Conservation (phyloP, 1,140 invertebrate species). For the Drosophila insularis region DNA sequence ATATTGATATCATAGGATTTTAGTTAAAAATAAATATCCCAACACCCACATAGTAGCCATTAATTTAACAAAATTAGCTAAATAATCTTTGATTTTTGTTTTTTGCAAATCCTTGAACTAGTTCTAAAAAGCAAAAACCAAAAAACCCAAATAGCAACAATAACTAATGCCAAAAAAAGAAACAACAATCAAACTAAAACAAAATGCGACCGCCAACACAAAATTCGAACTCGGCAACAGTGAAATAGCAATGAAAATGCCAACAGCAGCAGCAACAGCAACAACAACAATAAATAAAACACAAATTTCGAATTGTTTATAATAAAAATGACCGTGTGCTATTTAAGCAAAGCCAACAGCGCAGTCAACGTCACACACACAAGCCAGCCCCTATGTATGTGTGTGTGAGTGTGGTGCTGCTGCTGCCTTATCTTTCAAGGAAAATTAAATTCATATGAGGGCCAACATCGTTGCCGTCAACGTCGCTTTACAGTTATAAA, state of each 20-base stretch:
- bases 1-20: neutral
- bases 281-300: slow-evolving; percentile 36
- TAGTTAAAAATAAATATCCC: neutral
- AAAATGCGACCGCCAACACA: slow-evolving; percentile 52
- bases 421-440: slow-evolving; percentile 77
- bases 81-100: slow-evolving; percentile 32
- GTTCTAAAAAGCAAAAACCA: slow-evolving; percentile 44
- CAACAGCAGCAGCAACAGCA: slow-evolving; percentile 31
- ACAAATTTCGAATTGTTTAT: slow-evolving; percentile 76
- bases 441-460: slow-evolving; percentile 68
- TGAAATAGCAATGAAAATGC: slow-evolving; percentile 44
- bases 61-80: slow-evolving; percentile 30
- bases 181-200: slow-evolving; percentile 30
- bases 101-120: slow-evolving; percentile 69
- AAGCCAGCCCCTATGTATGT: neutral
- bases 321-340: slow-evolving; percentile 81
- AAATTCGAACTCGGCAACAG: slow-evolving; percentile 67
- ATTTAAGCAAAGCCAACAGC: slow-evolving; percentile 67
- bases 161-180: slow-evolving; percentile 50
- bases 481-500: slow-evolving; percentile 67
- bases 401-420: slow-evolving; percentile 2
- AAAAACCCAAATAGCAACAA: slow-evolving; percentile 52
- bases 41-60: neutral
- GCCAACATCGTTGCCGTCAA: slow-evolving; percentile 39
- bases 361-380: slow-evolving; percentile 20